A percentile compares a stretch with the other conserved stretches of the same genome.
These are phyloP conservation scores for Drosophila rellima DNA, from an alignment of 2,888 invertebrate species.

Conservation along the genomic window DNA sequence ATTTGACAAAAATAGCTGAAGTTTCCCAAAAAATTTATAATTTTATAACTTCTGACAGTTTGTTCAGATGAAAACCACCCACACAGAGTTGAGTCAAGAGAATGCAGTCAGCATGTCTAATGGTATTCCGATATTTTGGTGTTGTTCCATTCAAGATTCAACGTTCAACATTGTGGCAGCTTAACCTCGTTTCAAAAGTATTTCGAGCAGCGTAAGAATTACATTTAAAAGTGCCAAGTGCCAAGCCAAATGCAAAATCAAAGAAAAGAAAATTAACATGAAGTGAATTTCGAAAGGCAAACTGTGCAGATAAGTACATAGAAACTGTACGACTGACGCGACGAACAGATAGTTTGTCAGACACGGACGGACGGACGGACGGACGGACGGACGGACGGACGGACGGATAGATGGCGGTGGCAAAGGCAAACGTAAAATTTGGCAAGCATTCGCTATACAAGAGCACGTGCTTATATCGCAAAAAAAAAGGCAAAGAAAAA, in stretches of 20 bases:
- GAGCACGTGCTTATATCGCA: slow-evolving; percentile 73
- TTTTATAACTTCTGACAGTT: background rate
- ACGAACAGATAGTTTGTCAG: slow-evolving; percentile 7
- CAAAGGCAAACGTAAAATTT: slow-evolving; percentile 57
- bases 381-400: background rate
- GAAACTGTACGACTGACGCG: slow-evolving; percentile 34
- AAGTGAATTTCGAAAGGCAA: slow-evolving; percentile 70
- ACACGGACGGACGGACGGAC: slow-evolving; percentile 8
- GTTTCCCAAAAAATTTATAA: too few relatives aligned
- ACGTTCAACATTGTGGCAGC: slow-evolving; percentile 54
- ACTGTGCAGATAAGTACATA: slow-evolving; percentile 56
- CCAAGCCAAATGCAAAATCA: slow-evolving; percentile 68
- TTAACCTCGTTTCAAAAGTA: slow-evolving; percentile 67
- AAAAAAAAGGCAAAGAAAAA: slow-evolving; percentile 29
- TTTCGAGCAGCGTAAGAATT: slow-evolving; percentile 61
- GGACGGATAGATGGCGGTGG: slow-evolving; percentile 5
- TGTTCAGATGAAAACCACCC: background rate
- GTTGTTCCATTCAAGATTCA: slow-evolving; percentile 43
- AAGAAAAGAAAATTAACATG: slow-evolving; percentile 78
- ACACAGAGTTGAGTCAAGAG: slow-evolving; percentile 8
- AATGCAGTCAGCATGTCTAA: slow-evolving; percentile 24
- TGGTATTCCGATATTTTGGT: slow-evolving; percentile 41
- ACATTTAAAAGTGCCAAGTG: slow-evolving; percentile 66
- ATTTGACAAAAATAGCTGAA: background rate
- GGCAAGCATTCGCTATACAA: slow-evolving; percentile 64